Evolutionary conservation across 2,888 invertebrate genomes (phyloP).

Genomic region (Liodrosophila aerea): DNA sequence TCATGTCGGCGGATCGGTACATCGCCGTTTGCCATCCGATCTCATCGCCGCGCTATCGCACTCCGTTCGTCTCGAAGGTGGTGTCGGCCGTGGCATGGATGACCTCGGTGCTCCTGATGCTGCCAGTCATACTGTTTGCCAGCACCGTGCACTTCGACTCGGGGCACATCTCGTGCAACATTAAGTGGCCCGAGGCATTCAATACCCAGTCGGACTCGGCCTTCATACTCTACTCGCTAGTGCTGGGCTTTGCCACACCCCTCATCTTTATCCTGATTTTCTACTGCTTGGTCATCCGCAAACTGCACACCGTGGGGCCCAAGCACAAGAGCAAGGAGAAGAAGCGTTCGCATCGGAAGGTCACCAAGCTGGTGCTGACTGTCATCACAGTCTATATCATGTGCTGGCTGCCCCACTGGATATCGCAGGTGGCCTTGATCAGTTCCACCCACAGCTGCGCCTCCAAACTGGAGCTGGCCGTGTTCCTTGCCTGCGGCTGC

Average conservation of each 20-base stretch:
- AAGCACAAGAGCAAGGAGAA: constrained; percentile 96
- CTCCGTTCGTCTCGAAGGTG: constrained; percentile 92
- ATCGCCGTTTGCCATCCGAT: constrained; percentile 97
- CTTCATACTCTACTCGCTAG: constrained; percentile 94
- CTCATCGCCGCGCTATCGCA: constrained; percentile 91
- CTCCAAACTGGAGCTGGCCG: constrained; percentile 88
- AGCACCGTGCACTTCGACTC: constrained; percentile 86
- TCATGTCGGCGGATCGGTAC: constrained; percentile 96
- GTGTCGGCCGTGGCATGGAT: constrained; percentile 94
- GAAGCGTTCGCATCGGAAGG: constrained; percentile 93
- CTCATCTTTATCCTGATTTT: constrained; percentile 92
- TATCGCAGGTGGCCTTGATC: constrained; percentile 92
- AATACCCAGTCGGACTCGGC: constrained; percentile 87
- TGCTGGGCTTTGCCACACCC: constrained; percentile 93
- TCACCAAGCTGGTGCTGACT: constrained; percentile 94
- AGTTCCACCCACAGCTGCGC: constrained; percentile 88
- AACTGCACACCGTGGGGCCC: constrained; percentile 93
- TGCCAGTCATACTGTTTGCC: constrained; percentile 94
- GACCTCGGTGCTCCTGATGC: constrained; percentile 92
- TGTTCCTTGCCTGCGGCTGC: constrained; percentile 93
- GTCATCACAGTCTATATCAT: constrained; percentile 95
- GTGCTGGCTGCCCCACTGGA: constrained; percentile 97
- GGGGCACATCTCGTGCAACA: constrained; percentile 87
- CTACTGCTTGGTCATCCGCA: constrained; percentile 93
- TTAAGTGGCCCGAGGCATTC: constrained; percentile 89